Conservation (phyloP, 2,888 invertebrate species). For the Drosophila nigricruria region DNA sequence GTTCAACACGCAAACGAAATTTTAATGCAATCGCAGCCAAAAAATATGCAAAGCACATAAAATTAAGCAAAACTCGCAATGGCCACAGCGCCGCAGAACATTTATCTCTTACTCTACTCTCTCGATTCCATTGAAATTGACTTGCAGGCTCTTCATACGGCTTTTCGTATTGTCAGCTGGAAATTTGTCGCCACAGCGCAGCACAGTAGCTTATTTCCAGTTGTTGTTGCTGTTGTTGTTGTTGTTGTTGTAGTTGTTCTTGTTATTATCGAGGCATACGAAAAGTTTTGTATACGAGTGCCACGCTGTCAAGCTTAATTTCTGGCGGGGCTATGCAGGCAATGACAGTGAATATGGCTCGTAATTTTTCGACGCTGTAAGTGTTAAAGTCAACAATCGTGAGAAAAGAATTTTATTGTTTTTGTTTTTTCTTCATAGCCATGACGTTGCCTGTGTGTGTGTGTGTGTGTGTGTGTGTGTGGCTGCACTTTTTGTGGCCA, state of each 20-base stretch:
- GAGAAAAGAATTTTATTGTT: conserved; percentile 82
- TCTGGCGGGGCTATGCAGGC: conserved; percentile 58
- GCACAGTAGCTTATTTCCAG: conserved; percentile 66
- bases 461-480: conserved; percentile 49
- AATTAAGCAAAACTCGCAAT: conserved; percentile 60
- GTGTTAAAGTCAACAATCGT: conserved; percentile 82
- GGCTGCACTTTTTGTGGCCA: conserved; percentile 63
- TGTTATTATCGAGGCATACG: conserved; percentile 44
- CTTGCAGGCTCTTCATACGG: conserved; percentile 38
- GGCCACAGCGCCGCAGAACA: conserved; percentile 46
- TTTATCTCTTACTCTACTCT: conserved; percentile 58
- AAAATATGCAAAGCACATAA: conserved; percentile 75
- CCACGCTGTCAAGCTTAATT: conserved; percentile 61
- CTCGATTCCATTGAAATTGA: conserved; percentile 60
- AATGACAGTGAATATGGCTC: conserved; percentile 76
- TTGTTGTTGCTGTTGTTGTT: conserved; percentile 24
- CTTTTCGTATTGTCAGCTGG: conserved; percentile 41
- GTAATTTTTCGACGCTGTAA: conserved; percentile 70
- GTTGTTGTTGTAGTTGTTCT: conserved; percentile 9
- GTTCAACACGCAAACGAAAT: conserved; percentile 75
- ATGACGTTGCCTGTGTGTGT: conserved; percentile 40
- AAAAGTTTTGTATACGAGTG: conserved; percentile 49
- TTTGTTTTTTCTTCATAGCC: conserved; percentile 48
- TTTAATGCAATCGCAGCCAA: conserved; percentile 61
- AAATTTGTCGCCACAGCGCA: conserved; percentile 60